phyloP scores from a whole-genome alignment of 1,140 invertebrate genomes.

The Bombus polaris region DNA sequence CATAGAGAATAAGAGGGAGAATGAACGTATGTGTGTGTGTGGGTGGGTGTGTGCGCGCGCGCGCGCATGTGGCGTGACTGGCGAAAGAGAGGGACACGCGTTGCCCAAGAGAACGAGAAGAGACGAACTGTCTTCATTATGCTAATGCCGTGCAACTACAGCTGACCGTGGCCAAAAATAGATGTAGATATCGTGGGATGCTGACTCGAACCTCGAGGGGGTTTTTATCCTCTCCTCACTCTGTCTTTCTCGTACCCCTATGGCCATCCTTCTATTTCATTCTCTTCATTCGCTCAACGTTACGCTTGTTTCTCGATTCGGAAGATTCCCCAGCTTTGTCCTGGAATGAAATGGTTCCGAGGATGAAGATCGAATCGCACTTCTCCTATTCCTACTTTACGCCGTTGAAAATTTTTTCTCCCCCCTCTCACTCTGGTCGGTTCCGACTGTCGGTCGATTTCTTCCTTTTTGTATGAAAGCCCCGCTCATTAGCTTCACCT shows the following conservation, averaged over 20 bases:
- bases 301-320: slow-evolving; percentile 64
- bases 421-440: no score
- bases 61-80: slow-evolving; percentile 14
- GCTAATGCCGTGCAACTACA: slow-evolving; percentile 77
- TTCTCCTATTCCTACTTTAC: slow-evolving; percentile 62
- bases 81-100: slow-evolving; percentile 45
- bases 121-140: slow-evolving; percentile 78
- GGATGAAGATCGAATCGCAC: slow-evolving; percentile 68
- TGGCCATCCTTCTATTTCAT: slow-evolving; percentile 18
- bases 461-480: slow-evolving; percentile 14
- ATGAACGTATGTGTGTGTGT: neutral
- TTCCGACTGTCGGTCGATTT: neutral
- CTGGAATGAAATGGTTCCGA: slow-evolving; percentile 63
- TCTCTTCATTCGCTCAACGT: slow-evolving; percentile 42
- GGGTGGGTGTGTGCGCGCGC: neutral
- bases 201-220: slow-evolving; percentile 65
- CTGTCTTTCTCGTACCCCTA: slow-evolving; percentile 36
- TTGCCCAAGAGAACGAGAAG: slow-evolving; percentile 49
- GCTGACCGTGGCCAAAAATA: slow-evolving; percentile 78
- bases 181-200: slow-evolving; percentile 75
- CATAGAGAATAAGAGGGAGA: neutral
- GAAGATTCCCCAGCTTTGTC: slow-evolving; percentile 41
- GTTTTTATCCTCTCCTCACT: slow-evolving; percentile 55
- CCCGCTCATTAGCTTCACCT: slow-evolving; percentile 58
- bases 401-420: slow-evolving; percentile 53